Evolutionary conservation across 2,797 vertebrate genomes (phyloP), one percentile per base, ranked within the genome.

Genomic region (Australoheros facetus): DNA sequence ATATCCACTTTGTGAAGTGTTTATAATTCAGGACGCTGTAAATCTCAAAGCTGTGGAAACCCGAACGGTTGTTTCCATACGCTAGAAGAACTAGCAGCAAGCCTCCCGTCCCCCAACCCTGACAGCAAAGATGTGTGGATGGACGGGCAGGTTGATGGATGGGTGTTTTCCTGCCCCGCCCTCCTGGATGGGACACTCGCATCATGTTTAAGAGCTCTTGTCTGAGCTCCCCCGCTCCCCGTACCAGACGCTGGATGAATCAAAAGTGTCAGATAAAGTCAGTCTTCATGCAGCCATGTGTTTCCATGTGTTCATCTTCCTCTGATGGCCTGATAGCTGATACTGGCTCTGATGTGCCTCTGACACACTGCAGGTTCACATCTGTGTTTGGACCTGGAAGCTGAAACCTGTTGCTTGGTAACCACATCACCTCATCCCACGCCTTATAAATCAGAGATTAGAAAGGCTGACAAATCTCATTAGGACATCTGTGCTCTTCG

Each of bases 401-500:
- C 37, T 64, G 60, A 2, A 45, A 66, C 21, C 39, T 48, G 39
- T 66, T 87, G 86, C 85, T 76, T 79, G 14, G 87, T 13, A 82
- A 91, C 87, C 58, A 56, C 9, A 21, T 55, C 30, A 55, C 48
- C 70, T 60, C 56, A 56, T 37, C 32, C 17, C 4, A 9, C 5
- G 1, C 57, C 19, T 28, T 48, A 53, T 83, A 78, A 80, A 90
- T 86, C 56, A 86, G 26, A 78, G 56, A 82, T 82, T 54, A 76
- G 73, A 55, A 26, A 66, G 21, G 48, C 28, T 73, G 77, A 81
- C 73, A 71, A 32, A 75, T 75, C 75, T 79, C 62, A 64, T 90
- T 66, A 69, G 4, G n/a, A 23, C 17, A 0, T 37, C n/a, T 51
- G 32, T 10, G 13, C 62, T 59, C 11, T 42, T 16, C 1, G 2